Conservation (phyloP, 2,113 vertebrate species). For the Hippolais icterina region DNA sequence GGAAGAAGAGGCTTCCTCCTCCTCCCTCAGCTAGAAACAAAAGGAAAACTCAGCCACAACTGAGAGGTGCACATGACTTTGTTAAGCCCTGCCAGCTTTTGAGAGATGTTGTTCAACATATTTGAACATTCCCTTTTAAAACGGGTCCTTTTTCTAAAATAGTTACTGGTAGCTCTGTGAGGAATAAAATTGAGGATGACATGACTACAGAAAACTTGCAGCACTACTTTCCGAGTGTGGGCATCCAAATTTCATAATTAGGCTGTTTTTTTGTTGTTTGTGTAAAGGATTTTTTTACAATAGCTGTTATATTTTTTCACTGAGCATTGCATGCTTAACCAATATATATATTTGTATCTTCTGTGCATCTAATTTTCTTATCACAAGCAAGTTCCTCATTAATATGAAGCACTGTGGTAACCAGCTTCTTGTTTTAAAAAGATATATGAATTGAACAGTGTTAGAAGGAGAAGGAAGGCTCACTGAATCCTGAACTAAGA, state of each 20-base stretch:
- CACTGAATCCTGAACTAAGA: neutral
- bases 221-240: neutral
- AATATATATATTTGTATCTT: neutral
- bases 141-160: neutral
- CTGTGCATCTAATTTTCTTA: neutral
- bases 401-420: neutral
- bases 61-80: neutral
- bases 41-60: neutral
- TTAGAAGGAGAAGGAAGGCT: neutral
- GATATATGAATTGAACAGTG: neutral
- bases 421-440: neutral
- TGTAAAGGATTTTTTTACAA: neutral
- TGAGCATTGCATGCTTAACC: accelerated
- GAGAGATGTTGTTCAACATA: neutral
- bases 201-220: neutral
- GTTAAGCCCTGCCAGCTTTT: neutral
- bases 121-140: neutral
- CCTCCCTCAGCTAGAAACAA: neutral
- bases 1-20: neutral
- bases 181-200: neutral
- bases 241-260: neutral
- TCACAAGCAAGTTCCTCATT: neutral
- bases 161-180: accelerated
- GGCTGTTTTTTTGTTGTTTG: accelerated
- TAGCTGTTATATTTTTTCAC: neutral